Conservation (phyloP, 2,797 vertebrate genomes). For the Molossus alvarezi region DNA sequence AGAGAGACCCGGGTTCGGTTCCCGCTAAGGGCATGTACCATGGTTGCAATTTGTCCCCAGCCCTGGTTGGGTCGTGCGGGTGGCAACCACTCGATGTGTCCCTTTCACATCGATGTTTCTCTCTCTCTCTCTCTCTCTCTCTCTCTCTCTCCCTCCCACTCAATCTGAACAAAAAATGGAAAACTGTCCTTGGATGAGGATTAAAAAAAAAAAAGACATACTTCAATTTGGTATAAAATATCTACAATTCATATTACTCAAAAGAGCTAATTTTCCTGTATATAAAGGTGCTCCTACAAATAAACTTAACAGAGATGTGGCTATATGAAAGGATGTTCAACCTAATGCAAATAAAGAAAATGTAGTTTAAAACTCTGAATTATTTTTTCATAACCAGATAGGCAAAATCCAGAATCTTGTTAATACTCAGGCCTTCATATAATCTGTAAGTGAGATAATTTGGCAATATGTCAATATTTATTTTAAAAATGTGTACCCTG, state of each 20-base stretch:
- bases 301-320: neutral
- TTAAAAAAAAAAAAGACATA: neutral
- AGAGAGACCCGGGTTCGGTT: no score
- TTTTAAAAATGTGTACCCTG: neutral
- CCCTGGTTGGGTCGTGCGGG: no score
- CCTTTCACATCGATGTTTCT: no score
- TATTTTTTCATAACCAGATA: neutral
- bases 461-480: neutral
- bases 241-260: neutral
- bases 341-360: neutral
- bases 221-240: neutral
- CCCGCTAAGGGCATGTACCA: no score
- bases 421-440: neutral
- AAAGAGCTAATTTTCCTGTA: constrained; percentile 31
- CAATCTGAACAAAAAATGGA: no score
- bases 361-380: constrained; percentile 13
- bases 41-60: no score
- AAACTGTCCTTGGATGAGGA: no score
- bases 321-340: neutral
- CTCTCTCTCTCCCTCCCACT: no score
- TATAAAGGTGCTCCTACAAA: neutral
- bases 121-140: no score
- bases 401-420: constrained; percentile 1
- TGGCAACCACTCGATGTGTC: no score
- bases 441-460: neutral